These are phyloP conservation scores for Xylocampa areola DNA, from an alignment of 2,888 invertebrate species.

Conservation along the genomic window DNA sequence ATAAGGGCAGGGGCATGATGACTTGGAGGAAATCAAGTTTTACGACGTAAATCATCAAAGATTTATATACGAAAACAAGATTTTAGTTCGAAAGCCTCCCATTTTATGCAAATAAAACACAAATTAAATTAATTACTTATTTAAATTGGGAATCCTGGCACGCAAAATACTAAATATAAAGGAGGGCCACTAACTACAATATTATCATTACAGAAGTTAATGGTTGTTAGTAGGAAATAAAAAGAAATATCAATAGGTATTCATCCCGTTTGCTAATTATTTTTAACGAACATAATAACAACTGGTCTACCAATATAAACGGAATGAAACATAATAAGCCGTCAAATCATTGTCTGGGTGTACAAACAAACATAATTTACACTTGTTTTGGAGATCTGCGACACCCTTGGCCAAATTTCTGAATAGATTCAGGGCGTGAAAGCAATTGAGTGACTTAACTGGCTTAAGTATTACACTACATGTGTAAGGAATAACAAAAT, in stretches of 20 bases:
- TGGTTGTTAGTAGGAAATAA: too few species aligned
- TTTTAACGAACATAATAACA: slow-evolving; percentile 19
- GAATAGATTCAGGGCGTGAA: slow-evolving; percentile 46
- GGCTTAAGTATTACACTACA: slow-evolving; percentile 20
- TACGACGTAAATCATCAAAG: slow-evolving; percentile 48
- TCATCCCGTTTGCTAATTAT: too few species aligned
- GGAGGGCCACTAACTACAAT: too few species aligned
- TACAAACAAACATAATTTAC: slow-evolving; percentile 33
- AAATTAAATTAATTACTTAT: slow-evolving; percentile 28
- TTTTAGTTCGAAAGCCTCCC: slow-evolving; percentile 32
- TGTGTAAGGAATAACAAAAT: slow-evolving; percentile 33
- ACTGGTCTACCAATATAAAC: slow-evolving; percentile 10
- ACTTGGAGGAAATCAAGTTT: slow-evolving; percentile 40
- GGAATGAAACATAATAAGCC: slow-evolving; percentile 12
- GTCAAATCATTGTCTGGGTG: slow-evolving; percentile 11
- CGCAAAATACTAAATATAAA: neutral
- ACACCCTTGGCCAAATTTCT: slow-evolving; percentile 35
- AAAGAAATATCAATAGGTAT: too few species aligned
- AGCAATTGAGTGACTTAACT: slow-evolving; percentile 44
- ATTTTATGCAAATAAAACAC: slow-evolving; percentile 34
- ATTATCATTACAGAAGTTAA: too few species aligned
- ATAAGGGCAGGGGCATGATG: too few species aligned
- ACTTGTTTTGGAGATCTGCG: slow-evolving; percentile 34
- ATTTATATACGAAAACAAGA: slow-evolving; percentile 47
- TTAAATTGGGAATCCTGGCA: slow-evolving; percentile 18